Evolutionary conservation across 2,888 invertebrate species (phyloP).

Genomic region (Melipona beecheii): DNA sequence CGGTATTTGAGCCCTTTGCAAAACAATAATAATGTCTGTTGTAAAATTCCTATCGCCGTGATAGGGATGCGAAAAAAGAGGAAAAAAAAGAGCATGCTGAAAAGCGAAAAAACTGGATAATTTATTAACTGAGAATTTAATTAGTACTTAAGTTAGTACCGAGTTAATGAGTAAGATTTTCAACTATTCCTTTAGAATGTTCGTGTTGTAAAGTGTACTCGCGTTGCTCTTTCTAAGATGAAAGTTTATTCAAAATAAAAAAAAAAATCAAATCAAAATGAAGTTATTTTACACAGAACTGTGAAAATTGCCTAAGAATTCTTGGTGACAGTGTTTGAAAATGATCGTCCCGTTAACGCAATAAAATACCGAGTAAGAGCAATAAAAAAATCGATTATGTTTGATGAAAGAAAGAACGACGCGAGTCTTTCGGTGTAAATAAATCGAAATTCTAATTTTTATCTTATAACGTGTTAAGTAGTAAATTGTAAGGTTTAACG

Average conservation of each 20-base stretch:
- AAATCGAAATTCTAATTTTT: conserved; percentile 62
- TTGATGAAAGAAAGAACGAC: conserved; percentile 22
- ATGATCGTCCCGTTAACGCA: not conserved
- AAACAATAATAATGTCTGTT: not conserved
- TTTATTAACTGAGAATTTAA: conserved; percentile 45
- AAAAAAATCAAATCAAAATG: not conserved
- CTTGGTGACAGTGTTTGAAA: not conserved
- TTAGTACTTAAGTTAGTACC: conserved; percentile 57
- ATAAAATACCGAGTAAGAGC: not conserved
- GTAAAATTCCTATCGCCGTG: conserved; percentile 17
- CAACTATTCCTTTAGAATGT: conserved; percentile 41
- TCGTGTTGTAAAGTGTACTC: conserved; percentile 26
- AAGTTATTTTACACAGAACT: not conserved
- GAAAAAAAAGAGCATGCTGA: conserved; percentile 7
- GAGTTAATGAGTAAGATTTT: conserved; percentile 49
- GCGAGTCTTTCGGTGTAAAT: conserved; percentile 61
- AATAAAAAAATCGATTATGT: not conserved
- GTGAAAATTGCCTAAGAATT: not conserved
- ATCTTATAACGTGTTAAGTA: conserved; percentile 62
- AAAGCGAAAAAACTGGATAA: conserved; percentile 38
- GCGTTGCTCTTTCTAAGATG: conserved; percentile 31
- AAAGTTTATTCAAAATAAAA: not conserved
- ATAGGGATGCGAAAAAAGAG: conserved; percentile 18
- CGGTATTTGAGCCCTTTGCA: conserved; percentile 65
- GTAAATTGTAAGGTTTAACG: conserved; percentile 67